A percentile compares a stretch with the other conserved stretches of the same genome.
Conservation (phyloP, 2,797 vertebrate species). For the Arctocebus calabarensis region DNA sequence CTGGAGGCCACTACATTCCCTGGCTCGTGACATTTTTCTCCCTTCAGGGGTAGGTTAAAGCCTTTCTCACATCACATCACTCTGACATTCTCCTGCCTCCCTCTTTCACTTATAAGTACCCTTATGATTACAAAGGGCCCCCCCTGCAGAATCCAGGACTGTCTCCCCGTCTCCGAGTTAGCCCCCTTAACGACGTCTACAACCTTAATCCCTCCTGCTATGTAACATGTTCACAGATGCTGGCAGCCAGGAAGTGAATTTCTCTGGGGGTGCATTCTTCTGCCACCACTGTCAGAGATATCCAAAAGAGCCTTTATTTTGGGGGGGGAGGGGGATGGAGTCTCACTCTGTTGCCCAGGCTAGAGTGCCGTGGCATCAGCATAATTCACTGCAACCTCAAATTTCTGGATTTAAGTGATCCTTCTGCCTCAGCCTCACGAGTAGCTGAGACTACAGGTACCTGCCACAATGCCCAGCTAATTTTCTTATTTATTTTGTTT, state of each 20-base stretch:
- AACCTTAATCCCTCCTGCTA: conserved; percentile 5
- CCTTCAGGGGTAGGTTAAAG: neutral
- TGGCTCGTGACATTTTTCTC: neutral
- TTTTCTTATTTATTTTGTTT: too few relatives aligned
- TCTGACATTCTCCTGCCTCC: neutral
- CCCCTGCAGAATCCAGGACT: neutral
- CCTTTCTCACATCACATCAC: conserved; percentile 25
- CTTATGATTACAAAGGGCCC: neutral
- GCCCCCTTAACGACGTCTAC: neutral
- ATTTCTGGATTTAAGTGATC: too few relatives aligned
- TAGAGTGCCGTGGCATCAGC: too few relatives aligned
- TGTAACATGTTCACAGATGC: neutral
- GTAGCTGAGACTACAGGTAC: too few relatives aligned
- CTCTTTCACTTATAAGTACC: conserved; percentile 4
- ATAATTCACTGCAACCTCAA: too few relatives aligned
- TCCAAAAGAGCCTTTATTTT: neutral
- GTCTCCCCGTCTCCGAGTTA: neutral
- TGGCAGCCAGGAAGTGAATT: neutral
- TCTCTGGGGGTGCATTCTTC: neutral
- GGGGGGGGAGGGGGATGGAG: too few relatives aligned
- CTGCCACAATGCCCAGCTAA: too few relatives aligned
- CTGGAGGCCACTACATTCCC: neutral
- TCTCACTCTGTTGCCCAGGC: too few relatives aligned
- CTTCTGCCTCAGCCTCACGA: too few relatives aligned
- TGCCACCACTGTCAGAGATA: neutral